phyloP scores from a whole-genome alignment of 2,797 vertebrate species.

The Sorex maritimensis region DNA sequence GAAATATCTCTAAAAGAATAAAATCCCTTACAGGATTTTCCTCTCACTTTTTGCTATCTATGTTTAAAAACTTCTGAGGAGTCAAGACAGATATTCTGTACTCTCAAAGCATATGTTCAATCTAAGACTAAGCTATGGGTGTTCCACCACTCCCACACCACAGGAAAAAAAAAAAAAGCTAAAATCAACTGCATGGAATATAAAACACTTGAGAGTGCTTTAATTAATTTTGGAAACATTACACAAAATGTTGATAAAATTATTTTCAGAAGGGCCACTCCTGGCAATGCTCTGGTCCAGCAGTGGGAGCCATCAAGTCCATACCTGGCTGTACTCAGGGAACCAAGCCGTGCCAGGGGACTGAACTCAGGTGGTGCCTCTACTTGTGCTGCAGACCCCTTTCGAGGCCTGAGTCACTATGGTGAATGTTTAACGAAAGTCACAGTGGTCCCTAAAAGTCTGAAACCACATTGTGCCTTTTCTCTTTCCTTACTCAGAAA shows the following conservation, averaged over 20 bases:
- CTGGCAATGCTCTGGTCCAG: not conserved
- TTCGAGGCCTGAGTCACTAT: conserved; percentile 1
- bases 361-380: no score
- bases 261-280: not conserved
- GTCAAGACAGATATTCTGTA: conserved; percentile 29
- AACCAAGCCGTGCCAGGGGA: no score
- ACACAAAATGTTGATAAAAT: conserved; percentile 57
- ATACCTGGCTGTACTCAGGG: no score
- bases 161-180: conserved; percentile 68
- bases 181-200: conserved; percentile 39
- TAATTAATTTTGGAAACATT: conserved; percentile 39
- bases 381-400: no score
- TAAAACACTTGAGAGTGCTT: not conserved
- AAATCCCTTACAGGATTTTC: conserved; percentile 6
- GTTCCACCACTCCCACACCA: not conserved
- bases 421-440: not conserved
- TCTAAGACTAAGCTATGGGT: not conserved
- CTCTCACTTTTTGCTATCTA: conserved; percentile 39
- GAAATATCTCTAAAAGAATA: conserved; percentile 29
- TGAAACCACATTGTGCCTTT: not conserved
- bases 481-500: not conserved
- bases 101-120: conserved; percentile 14
- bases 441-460: not conserved
- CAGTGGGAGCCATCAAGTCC: no score
- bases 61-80: conserved; percentile 32